Evolutionary conservation across 2,113 vertebrate genomes (phyloP).

Genomic region (Cisticola juncidis): DNA sequence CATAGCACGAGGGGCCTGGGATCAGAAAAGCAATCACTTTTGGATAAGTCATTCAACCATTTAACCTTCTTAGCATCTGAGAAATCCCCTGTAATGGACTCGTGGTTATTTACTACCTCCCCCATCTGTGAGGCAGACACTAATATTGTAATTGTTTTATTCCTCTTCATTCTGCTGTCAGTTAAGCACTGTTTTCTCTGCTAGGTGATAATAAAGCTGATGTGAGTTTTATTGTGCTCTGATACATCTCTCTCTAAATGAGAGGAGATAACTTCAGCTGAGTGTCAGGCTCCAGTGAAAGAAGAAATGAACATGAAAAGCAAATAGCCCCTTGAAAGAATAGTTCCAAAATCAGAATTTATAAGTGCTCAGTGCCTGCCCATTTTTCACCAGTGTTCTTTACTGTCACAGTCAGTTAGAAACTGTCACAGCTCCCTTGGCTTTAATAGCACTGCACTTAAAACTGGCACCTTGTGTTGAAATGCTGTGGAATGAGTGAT

Average conservation of each 20-base stretch:
- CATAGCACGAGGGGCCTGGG: neutral
- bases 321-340: slow-evolving; percentile 24
- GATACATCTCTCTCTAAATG: neutral
- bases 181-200: slow-evolving; percentile 34
- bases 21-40: slow-evolving; percentile 56
- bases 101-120: neutral
- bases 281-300: slow-evolving; percentile 24
- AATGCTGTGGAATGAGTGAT: neutral
- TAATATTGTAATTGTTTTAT: slow-evolving; percentile 24
- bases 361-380: neutral
- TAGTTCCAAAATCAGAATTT: neutral
- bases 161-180: neutral
- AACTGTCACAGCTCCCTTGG: neutral
- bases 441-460: neutral
- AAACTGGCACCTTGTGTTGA: neutral
- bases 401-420: neutral
- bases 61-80: slow-evolving; percentile 57
- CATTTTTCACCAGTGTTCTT: neutral
- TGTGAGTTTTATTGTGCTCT: slow-evolving; percentile 28
- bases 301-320: slow-evolving; percentile 38
- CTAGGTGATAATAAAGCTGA: slow-evolving; percentile 32
- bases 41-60: slow-evolving; percentile 32
- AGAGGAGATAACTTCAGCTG: slow-evolving; percentile 25
- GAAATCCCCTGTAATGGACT: slow-evolving; percentile 43
- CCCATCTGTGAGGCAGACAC: neutral